phyloP scores from a whole-genome alignment of 1,140 invertebrate genomes.

The Akabosia matsudoensis region DNA sequence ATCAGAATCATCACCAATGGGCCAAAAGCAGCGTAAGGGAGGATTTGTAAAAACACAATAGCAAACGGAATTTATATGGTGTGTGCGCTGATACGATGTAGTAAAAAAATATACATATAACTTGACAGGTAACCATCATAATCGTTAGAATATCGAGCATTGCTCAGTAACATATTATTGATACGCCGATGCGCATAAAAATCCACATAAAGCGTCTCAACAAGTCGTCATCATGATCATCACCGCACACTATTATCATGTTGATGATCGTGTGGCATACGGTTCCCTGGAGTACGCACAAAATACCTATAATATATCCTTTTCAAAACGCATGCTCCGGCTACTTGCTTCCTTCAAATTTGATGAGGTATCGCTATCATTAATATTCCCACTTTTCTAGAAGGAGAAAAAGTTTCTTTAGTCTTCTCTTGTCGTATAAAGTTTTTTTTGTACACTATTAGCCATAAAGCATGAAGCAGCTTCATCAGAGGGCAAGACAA shows the following conservation, averaged over 20 bases:
- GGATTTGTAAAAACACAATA: neutral
- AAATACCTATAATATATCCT: neutral
- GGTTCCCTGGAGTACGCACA: conserved; percentile 19
- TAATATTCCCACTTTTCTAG: conserved; percentile 28
- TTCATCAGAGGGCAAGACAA: conserved; percentile 41
- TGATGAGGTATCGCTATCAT: conserved; percentile 17
- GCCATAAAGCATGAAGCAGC: neutral
- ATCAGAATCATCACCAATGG: neutral
- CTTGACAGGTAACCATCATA: too few species aligned
- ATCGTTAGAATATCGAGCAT: too few species aligned
- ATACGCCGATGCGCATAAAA: neutral
- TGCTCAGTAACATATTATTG: too few species aligned
- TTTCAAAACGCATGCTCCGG: neutral
- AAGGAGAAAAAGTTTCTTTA: neutral
- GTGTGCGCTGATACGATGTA: neutral
- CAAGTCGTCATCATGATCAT: conserved; percentile 16
- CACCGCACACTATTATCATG: neutral
- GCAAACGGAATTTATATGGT: neutral
- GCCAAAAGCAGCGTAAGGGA: neutral
- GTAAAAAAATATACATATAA: too few species aligned
- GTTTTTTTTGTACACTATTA: neutral
- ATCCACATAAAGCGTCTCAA: conserved; percentile 1
- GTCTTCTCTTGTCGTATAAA: neutral
- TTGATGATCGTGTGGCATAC: conserved; percentile 19
- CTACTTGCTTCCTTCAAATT: conserved; percentile 16